Percentiles rank a stretch among this genome's conserved stretches.
phyloP scores from a whole-genome alignment of 2,888 invertebrate genomes.

The Cephus spinipes region DNA sequence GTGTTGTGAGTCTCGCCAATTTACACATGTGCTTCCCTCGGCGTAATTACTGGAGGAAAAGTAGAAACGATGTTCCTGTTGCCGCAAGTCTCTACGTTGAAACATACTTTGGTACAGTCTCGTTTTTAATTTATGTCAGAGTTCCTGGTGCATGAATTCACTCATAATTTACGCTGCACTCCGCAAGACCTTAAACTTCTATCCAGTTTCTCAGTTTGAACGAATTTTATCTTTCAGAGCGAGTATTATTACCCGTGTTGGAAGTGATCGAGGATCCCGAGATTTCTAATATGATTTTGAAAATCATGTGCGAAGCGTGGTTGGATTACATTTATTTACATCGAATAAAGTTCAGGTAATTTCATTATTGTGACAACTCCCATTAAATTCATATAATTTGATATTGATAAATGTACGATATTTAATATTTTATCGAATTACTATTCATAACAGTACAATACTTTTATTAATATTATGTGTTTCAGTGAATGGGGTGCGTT shows the following conservation, averaged over 20 bases:
- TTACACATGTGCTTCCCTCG: constrained; percentile 85
- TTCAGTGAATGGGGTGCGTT: constrained; percentile 79
- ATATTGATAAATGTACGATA: neutral
- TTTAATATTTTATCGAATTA: neutral
- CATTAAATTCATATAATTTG: neutral
- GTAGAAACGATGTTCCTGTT: constrained; percentile 65
- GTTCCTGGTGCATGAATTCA: constrained; percentile 8
- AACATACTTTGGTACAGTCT: constrained; percentile 75
- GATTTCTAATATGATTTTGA: constrained; percentile 81
- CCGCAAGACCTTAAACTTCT: constrained; percentile 15
- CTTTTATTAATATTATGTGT: neutral
- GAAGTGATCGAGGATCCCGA: constrained; percentile 79
- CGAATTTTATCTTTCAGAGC: constrained; percentile 69
- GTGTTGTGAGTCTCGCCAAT: constrained; percentile 82
- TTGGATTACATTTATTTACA: constrained; percentile 86
- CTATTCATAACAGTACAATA: neutral
- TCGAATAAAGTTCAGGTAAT: constrained; percentile 80
- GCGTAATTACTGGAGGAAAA: constrained; percentile 74
- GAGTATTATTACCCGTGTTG: constrained; percentile 82
- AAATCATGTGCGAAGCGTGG: constrained; percentile 89
- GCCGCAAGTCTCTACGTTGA: constrained; percentile 76
- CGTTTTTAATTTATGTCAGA: constrained; percentile 3
- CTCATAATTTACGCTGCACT: constrained; percentile 2
- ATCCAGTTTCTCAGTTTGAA: constrained; percentile 17
- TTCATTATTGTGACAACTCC: neutral